A percentile compares a stretch with the other conserved stretches of the same genome.
phyloP scores from a whole-genome alignment of 2,113 vertebrate genomes.

The Addax nasomaculatus region DNA sequence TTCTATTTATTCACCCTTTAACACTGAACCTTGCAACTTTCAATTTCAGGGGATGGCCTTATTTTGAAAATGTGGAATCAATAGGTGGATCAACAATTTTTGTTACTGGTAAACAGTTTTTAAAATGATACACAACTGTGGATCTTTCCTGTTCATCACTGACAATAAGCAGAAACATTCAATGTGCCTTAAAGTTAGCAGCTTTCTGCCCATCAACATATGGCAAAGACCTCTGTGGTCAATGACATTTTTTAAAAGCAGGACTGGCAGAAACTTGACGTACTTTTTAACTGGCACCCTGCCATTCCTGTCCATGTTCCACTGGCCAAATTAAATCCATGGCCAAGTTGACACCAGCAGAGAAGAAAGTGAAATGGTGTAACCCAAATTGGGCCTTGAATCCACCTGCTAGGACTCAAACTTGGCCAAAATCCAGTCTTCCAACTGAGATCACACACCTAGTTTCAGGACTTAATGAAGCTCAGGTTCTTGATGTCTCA shows the following conservation, averaged over 20 bases:
- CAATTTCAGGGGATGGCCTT: not conserved
- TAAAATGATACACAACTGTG: not conserved
- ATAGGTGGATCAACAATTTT: not conserved
- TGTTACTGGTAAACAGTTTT: not conserved
- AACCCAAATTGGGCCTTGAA: not conserved
- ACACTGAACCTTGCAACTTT: not conserved
- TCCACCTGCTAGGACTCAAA: not conserved
- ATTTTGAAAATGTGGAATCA: not conserved
- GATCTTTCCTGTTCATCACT: not conserved
- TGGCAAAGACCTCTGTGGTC: not conserved
- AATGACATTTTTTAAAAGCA: too few species aligned
- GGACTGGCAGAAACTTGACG: not conserved
- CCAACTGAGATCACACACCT: not conserved
- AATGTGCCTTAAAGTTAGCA: fast-evolving
- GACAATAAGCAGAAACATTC: not conserved
- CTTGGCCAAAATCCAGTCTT: not conserved
- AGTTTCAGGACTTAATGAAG: not conserved
- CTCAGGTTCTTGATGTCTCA: not conserved
- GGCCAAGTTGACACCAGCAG: too few species aligned
- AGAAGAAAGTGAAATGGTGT: not conserved
- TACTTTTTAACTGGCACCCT: not conserved
- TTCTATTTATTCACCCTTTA: not conserved
- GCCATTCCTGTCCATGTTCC: not conserved
- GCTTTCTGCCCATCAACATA: not conserved
- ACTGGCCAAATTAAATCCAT: not conserved